A percentile compares a stretch with the other conserved stretches of the same genome.
Conservation (phyloP, 2,797 vertebrate genomes). For the Muraenolepis orangiensis region DNA sequence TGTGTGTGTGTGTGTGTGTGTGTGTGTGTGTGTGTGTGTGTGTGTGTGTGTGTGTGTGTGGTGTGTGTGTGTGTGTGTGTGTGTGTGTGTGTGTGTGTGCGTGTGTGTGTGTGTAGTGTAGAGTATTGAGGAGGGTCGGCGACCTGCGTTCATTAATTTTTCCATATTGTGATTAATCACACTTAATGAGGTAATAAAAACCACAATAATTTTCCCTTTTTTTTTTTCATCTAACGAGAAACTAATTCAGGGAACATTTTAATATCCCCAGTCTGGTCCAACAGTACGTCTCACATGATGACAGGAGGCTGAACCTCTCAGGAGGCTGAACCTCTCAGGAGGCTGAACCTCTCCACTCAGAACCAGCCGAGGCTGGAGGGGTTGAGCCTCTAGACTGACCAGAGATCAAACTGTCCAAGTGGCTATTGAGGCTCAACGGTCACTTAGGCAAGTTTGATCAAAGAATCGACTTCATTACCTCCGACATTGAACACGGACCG, state of each 20-base stretch:
- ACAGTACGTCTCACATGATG: not conserved
- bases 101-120: not conserved
- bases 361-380: too few relatives aligned
- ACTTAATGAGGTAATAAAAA: not conserved
- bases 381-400: too few relatives aligned
- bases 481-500: too few relatives aligned
- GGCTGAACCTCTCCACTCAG: too few relatives aligned
- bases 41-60: not conserved
- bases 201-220: not conserved
- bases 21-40: not conserved
- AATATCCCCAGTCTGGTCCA: not conserved
- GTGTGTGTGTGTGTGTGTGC: not conserved
- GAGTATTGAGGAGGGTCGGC: not conserved
- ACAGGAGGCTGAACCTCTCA: not conserved
- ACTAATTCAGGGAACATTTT: conserved; percentile 1
- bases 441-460: too few relatives aligned
- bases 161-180: not conserved
- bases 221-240: not conserved
- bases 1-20: too few relatives aligned
- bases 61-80: not conserved
- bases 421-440: too few relatives aligned
- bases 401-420: too few relatives aligned
- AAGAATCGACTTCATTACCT: too few relatives aligned
- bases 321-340: too few relatives aligned
- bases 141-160: not conserved